Evolutionary conservation across 37 sponge, comb jelly and placozoan species (phyloP), one percentile per base, ranked within the genome.

Genomic region (Spongilla lacustris): DNA sequence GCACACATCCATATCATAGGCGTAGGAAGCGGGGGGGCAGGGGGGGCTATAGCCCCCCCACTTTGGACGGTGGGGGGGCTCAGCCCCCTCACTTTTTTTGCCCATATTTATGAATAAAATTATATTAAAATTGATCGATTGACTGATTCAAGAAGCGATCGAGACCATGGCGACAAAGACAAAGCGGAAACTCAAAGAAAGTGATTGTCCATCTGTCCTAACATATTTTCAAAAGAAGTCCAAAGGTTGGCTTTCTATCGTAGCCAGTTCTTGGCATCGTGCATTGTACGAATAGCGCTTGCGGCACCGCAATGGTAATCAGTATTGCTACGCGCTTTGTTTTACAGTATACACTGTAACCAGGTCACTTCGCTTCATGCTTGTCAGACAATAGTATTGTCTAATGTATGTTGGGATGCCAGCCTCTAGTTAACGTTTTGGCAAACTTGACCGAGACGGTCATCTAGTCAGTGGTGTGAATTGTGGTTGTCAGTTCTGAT

Each of bases 11-110:
- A 17, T 41, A 41, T 9, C 58, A 58, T 58, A 58, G 58, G 58
- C 58, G 58, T 58, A 58, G 58, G 58, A 58, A 58, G 58, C 58
- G 58, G 58, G 58, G 58, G 58, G 58, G 58, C 19, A 17, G 58
- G 58, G 58, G 58, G 58, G 58, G 58, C 58, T 58, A 58, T 58
- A 58, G 58, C 58, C 58, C 58, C 58, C 58, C 58, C 58, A 58
- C 58, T 58, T 58, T 58, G 58, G 58, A 58, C 58, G 58, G 58
- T 58, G 58, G 58, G 58, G 58, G 58, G 58, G 58, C 58, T 58
- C 58, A 58, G 58, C 58, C 58, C 58, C 58, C 58, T 58, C 58
- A 58, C 58, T 58, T 58, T 58, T 58, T 58, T 58, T 58, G 58
- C 58, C 58, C 58, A 58, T 58, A 58, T 58, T 58, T 58, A 58